Percentiles rank a stretch among this genome's conserved stretches.
These are phyloP conservation scores for Sprattus sprattus DNA, from an alignment of 2,113 vertebrate species.

Conservation along the genomic window DNA sequence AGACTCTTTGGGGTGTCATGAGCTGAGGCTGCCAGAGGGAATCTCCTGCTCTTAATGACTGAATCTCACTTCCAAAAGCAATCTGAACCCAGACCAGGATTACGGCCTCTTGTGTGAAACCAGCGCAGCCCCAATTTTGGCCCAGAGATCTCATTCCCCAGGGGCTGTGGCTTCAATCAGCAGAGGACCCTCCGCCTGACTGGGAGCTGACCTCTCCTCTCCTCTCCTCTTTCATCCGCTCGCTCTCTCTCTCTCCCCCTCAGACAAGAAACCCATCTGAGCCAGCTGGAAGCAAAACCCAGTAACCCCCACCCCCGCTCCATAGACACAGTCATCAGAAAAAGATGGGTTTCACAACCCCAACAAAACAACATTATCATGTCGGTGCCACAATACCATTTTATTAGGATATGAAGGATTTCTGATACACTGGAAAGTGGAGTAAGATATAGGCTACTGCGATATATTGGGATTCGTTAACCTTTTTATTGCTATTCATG, in stretches of 20 bases:
- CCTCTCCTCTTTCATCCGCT: slow-evolving; percentile 27
- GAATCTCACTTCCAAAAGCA: slow-evolving; percentile 7
- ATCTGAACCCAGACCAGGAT: background rate
- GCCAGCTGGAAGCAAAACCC: slow-evolving; percentile 1
- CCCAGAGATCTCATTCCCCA: background rate
- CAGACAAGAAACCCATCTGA: slow-evolving; percentile 25
- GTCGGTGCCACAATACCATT: background rate
- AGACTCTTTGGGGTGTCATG: background rate
- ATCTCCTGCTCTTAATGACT: background rate
- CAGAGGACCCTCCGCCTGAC: background rate
- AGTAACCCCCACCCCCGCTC: background rate
- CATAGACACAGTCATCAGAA: background rate
- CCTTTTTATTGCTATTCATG: background rate
- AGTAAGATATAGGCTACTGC: background rate
- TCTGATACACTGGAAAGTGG: background rate
- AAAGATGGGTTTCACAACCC: background rate
- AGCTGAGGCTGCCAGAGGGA: background rate
- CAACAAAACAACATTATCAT: background rate
- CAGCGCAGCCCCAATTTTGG: background rate
- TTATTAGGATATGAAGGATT: background rate
- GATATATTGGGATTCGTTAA: background rate
- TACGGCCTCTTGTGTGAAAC: background rate
- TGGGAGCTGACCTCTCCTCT: background rate
- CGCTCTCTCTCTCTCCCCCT: slow-evolving; percentile 28
- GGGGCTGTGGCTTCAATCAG: background rate